phyloP scores from a whole-genome alignment of 2,113 vertebrate species.

The Cavia porcellus region DNA sequence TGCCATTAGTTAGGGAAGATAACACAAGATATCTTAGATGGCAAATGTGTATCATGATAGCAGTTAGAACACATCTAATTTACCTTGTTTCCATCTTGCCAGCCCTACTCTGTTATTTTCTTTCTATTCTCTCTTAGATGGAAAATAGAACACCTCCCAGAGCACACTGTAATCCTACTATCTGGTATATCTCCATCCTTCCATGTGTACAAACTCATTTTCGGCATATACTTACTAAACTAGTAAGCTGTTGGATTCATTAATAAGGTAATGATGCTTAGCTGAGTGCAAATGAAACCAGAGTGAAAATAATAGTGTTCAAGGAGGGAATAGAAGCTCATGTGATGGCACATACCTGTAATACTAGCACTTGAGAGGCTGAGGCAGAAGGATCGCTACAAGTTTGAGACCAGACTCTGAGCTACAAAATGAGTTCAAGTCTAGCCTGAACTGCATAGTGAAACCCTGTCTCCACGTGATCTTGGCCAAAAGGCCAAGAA shows the following conservation, averaged over 20 bases:
- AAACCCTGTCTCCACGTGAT: too few species aligned
- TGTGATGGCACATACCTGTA: too few species aligned
- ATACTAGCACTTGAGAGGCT: too few species aligned
- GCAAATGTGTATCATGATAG: neutral
- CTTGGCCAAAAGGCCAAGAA: too few species aligned
- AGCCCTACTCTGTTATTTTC: neutral
- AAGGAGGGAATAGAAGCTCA: neutral
- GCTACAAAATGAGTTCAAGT: too few species aligned
- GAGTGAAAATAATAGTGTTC: neutral
- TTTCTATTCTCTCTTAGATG: neutral
- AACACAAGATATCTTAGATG: neutral
- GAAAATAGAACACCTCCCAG: neutral
- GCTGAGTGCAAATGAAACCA: neutral
- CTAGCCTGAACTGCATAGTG: too few species aligned
- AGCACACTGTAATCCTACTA: neutral
- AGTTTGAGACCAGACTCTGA: too few species aligned
- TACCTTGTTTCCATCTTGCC: neutral
- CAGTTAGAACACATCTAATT: neutral
- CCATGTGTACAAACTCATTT: neutral
- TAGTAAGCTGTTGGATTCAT: neutral
- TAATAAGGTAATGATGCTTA: neutral
- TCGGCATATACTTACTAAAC: neutral
- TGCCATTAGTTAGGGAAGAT: neutral
- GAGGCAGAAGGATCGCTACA: too few species aligned
- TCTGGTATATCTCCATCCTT: neutral